These are phyloP conservation scores for Andricus curvator DNA, from an alignment of 2,888 invertebrate species.

Conservation along the genomic window DNA sequence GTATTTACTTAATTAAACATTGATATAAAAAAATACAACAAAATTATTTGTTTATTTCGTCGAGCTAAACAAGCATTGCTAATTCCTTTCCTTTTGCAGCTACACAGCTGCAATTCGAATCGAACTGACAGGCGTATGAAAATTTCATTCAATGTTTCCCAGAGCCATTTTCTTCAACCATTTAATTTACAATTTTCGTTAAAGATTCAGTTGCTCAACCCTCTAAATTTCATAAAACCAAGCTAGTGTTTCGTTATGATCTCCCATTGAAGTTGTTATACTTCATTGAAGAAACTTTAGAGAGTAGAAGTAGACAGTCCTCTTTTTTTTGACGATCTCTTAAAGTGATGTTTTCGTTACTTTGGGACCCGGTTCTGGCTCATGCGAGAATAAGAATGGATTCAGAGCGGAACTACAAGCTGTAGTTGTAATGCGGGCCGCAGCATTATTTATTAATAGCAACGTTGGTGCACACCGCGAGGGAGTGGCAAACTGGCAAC, in stretches of 20 bases:
- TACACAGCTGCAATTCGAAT: not conserved
- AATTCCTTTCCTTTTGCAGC: not conserved
- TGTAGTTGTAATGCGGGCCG: constrained; percentile 66
- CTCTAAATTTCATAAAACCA: constrained; percentile 8
- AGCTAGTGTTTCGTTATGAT: constrained; percentile 22
- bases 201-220: not conserved
- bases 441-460: constrained; percentile 74
- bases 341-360: constrained; percentile 30
- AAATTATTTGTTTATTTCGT: too few relatives aligned
- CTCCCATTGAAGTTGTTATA: not conserved
- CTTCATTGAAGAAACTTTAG: not conserved
- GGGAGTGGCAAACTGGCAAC: constrained; percentile 70
- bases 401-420: constrained; percentile 54
- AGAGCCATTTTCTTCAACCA: not conserved
- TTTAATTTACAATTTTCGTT: not conserved
- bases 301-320: constrained; percentile 5
- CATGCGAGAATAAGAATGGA: constrained; percentile 31
- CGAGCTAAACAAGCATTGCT: too few relatives aligned
- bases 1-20: not conserved
- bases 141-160: not conserved
- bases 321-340: not conserved
- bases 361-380: constrained; percentile 5
- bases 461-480: constrained; percentile 64
- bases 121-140: not conserved
- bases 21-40: not conserved